Percentiles rank a stretch among this genome's conserved stretches.
phyloP scores from a whole-genome alignment of 2,888 invertebrate species.

The Hartigia nigra region DNA sequence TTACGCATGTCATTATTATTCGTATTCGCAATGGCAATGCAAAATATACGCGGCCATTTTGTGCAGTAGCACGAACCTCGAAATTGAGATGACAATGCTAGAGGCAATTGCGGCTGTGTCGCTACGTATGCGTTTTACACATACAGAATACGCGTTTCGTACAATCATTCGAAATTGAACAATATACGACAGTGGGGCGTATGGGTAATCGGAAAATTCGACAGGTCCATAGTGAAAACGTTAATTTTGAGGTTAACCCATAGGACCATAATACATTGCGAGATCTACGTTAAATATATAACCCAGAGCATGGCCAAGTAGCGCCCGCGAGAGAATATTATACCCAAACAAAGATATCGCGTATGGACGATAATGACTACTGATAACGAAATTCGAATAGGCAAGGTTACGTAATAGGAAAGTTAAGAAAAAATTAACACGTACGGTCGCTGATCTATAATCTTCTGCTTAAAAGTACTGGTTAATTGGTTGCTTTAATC shows the following conservation, averaged over 20 bases:
- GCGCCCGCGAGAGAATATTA: neutral
- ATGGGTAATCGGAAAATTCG: neutral
- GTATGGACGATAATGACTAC: neutral
- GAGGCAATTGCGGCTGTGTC: neutral
- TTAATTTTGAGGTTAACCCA: neutral
- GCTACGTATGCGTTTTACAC: no score
- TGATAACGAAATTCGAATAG: neutral
- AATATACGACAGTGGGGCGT: neutral
- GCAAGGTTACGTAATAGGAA: neutral
- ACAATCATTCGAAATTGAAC: neutral
- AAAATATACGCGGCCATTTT: neutral
- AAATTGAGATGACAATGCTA: neutral
- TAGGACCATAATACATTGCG: neutral
- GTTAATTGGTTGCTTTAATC: neutral
- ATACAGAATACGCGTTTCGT: neutral
- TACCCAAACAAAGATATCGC: neutral
- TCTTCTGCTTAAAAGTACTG: neutral
- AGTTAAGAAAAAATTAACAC: neutral
- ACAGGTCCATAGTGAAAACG: neutral
- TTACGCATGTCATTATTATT: neutral
- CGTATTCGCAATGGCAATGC: neutral
- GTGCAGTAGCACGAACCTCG: neutral
- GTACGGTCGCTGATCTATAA: neutral
- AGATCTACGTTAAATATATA: neutral
- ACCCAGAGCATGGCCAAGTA: neutral